Evolutionary conservation across 2,888 invertebrate species (phyloP), one percentile per base, ranked within the genome.

Genomic region (Agriopis aurantiaria): DNA sequence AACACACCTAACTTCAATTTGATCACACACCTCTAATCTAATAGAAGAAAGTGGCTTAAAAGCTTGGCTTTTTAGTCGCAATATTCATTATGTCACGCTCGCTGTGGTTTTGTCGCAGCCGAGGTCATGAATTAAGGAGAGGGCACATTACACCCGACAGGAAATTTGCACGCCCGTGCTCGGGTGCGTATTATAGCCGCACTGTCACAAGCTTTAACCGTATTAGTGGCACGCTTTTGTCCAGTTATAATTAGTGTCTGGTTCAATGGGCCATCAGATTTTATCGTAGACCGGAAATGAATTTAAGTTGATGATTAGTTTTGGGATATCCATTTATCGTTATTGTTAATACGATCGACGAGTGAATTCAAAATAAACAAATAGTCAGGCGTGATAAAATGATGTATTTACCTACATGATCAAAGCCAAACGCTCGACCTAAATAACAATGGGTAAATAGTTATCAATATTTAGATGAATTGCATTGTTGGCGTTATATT

Each of bases 91-190:
- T 77, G 85, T 87, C 85, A 86, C 83, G 82, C 79, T 77, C 78
- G 80, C 74, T 75, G 87, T 74, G 81, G 84, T 82, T 88, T 84
- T 81, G 85, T 84, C 83, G 83, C 84, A 75, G 75, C 80, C 80
- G 82, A 82, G 88, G 85, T 80, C 85, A 85, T 89, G 89, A 90
- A 89, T 89, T 88, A 87, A 86, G 87, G 85, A 82, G 80, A 80
- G 80, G 76, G 76, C 82, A 82, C 87, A 88, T 90, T 89, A 89
- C 81, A 73, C 77, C 72, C 86, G 88, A 85, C 89, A 88, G 89
- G 89, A 89, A 89, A 90, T 90, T 90, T 88, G 87, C 88, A 85
- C 83, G 81, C 81, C 78, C 80, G 80, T 81, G 77, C 85, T 83
- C 76, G 76, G 80, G 79, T 81, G 84, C 82, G 83, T 84, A 80